These are phyloP conservation scores for Peromyscus aztecus DNA, from an alignment of 2,797 vertebrate genomes.

Conservation along the genomic window DNA sequence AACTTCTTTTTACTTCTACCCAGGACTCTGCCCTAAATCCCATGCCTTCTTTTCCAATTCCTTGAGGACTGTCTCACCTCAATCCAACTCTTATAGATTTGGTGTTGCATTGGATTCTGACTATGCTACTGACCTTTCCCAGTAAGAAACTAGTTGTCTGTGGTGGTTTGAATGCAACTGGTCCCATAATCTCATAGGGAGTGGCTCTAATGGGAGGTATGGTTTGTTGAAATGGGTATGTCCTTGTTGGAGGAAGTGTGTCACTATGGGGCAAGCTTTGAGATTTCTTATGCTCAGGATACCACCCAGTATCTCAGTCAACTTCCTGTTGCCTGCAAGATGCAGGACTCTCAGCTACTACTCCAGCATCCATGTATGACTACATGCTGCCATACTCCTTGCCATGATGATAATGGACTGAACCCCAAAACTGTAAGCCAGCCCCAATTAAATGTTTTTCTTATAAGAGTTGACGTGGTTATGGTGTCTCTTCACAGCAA, in stretches of 20 bases:
- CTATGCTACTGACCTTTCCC: neutral
- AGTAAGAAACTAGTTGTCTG: slow-evolving; percentile 18
- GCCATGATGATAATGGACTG: neutral
- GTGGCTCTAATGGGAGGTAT: neutral
- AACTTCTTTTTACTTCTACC: slow-evolving; percentile 1
- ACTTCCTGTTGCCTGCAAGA: neutral
- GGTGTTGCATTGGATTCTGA: neutral
- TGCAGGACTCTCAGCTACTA: neutral
- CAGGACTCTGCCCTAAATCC: neutral
- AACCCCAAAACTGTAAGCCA: neutral
- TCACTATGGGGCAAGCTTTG: neutral
- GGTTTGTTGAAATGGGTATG: neutral
- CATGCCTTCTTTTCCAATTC: neutral
- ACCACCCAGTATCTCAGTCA: neutral
- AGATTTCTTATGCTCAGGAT: neutral
- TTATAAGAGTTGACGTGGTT: neutral
- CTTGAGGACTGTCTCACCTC: neutral
- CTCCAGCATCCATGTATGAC: neutral
- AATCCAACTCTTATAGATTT: neutral
- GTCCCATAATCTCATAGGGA: neutral
- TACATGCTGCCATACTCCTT: neutral
- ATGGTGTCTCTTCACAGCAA: neutral
- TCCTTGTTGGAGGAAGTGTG: neutral
- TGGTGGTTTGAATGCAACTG: neutral
- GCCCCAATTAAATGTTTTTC: neutral